Evolutionary conservation across 2,888 invertebrate species (phyloP).

Genomic region (Synergus japonicus): DNA sequence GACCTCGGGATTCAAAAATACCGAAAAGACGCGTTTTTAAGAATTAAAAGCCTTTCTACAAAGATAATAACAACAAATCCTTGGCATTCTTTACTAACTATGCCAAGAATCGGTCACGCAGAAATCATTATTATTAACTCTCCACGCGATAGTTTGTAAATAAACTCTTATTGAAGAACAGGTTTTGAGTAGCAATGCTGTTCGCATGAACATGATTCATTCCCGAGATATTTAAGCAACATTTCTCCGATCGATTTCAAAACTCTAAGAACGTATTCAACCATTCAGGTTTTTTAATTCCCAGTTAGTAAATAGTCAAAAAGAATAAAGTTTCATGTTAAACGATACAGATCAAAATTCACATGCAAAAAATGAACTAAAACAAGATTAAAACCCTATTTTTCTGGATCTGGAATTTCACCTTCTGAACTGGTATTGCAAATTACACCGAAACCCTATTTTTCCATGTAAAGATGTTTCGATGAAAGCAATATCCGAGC

Average conservation of each 20-base stretch:
- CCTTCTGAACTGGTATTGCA: too few relatives aligned
- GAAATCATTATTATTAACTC: conserved; percentile 29
- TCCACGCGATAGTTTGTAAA: conserved; percentile 15
- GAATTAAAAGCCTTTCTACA: not conserved
- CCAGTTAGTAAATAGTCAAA: too few relatives aligned
- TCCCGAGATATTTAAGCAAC: not conserved
- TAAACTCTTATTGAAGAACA: conserved; percentile 24
- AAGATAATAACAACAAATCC: not conserved
- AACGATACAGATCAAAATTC: too few relatives aligned
- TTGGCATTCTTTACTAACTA: conserved; percentile 22
- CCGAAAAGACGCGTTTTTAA: not conserved
- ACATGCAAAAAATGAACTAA: too few relatives aligned
- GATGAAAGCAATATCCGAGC: not conserved
- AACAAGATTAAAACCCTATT: not conserved
- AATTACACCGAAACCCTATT: too few relatives aligned
- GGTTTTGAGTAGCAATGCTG: conserved; percentile 33
- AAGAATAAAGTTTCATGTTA: too few relatives aligned
- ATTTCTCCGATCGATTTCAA: not conserved
- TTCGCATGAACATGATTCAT: conserved; percentile 20
- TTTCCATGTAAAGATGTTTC: not conserved
- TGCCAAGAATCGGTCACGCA: conserved; percentile 22
- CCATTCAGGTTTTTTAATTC: too few relatives aligned
- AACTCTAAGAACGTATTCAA: not conserved
- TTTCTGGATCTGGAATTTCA: too few relatives aligned
- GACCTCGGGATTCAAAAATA: too few relatives aligned